These are phyloP conservation scores for Ariopsis seemanni DNA, from an alignment of 2,113 vertebrate genomes.

Conservation along the genomic window DNA sequence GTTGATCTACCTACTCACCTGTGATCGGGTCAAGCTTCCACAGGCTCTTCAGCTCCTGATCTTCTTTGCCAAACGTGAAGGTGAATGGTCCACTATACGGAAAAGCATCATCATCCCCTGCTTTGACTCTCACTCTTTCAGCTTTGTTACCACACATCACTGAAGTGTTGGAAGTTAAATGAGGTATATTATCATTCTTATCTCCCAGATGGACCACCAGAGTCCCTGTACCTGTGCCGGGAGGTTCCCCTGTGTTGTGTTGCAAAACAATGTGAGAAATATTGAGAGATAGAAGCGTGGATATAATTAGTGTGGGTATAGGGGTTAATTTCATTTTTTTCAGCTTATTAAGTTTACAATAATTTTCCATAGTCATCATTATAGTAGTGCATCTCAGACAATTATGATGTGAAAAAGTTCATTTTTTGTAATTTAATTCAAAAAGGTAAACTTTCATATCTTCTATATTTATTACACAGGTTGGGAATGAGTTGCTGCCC, in stretches of 20 bases:
- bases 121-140: constrained; percentile 58
- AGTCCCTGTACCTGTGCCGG: constrained; percentile 68
- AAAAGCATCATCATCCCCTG: constrained; percentile 56
- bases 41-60: constrained; percentile 21
- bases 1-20: constrained; percentile 54
- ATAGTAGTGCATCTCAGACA: too few species aligned
- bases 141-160: constrained; percentile 67
- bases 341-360: too few species aligned
- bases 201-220: constrained; percentile 73
- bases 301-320: too few species aligned
- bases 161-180: constrained; percentile 52
- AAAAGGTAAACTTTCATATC: too few species aligned
- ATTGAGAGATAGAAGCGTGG: background rate
- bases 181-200: constrained; percentile 70
- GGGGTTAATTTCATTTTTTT: too few species aligned
- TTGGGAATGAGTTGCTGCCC: too few species aligned
- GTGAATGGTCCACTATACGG: constrained; percentile 72
- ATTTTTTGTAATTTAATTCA: too few species aligned
- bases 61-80: constrained; percentile 63
- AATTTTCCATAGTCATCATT: too few species aligned
- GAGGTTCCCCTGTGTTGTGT: constrained; percentile 67
- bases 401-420: too few species aligned
- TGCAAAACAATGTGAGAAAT: background rate
- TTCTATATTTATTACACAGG: too few species aligned
- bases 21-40: constrained; percentile 71